Base-by-base conservation (phyloP, 1,140 invertebrate genomes). In the Metopolophium dirhodum region DNA sequence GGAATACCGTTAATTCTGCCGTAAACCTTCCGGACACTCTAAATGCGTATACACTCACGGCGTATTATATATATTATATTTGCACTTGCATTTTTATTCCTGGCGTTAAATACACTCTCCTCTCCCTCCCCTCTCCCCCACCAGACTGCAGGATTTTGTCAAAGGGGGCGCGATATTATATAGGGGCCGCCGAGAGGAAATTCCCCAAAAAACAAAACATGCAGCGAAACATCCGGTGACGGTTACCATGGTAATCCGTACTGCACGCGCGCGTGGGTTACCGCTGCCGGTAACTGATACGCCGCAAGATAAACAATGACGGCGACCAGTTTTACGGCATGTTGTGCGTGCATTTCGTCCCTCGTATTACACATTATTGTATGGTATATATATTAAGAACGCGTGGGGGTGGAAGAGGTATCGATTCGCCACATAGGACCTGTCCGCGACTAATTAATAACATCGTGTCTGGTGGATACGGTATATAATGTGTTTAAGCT, bases 261-360 rank as follows among this genome's bases (percentile, higher is more conserved):
- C 49, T 26, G 20, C 30, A 26, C 49, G 90, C 77, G 77, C 77
- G 6, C 77, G 77, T 82, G n/a, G 61, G 61, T 68, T 68, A 3
- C 61, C 11, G 30, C 20, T 22, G 57, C 14, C n/a, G 47, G 90
- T 91, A 91, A 77, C 57, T 91, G 68, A 91, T 82, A 83, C 45
- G 49, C 90, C 90, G 68, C 90, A 83, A 91, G 68, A 91, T 35
- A 91, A 91, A 91, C 90, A 91, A 91, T 77, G n/a, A 49, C 90
- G 30, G 30, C 90, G 61, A 47, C 61, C 90, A 51, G 90, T 77
- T 88, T 88, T 35, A 35, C 45, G 41, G 41, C 85, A 47, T 87
- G 45, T 45, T n/a, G 14, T 47, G 35, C 37, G 45, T 86, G 47
- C 47, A 51, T 35, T n/a, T 18, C 45, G 85, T 88, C 86, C 45